Evolutionary conservation across 2,797 vertebrate species (phyloP).

Genomic region (Crenuchus spilurus): DNA sequence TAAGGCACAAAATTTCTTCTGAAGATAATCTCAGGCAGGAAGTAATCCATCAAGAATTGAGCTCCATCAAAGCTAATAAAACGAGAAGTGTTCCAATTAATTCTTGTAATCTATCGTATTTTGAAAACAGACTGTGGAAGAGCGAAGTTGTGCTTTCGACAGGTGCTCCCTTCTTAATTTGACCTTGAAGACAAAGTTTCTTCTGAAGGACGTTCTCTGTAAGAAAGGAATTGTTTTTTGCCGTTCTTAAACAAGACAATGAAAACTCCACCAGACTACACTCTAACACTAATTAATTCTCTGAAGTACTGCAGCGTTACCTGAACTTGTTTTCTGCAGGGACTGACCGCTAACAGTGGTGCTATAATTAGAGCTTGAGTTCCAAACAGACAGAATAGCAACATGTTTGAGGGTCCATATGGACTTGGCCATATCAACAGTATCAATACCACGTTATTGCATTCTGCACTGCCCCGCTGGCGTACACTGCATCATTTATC

Average conservation of each 20-base stretch:
- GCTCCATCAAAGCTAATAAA: background rate
- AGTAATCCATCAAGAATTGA: background rate
- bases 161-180: background rate
- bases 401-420: constrained; percentile 8
- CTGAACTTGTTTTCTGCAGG: constrained; percentile 9
- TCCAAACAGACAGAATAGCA: constrained; percentile 21
- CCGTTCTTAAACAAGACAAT: background rate
- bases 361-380: constrained; percentile 28
- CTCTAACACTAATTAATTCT: constrained; percentile 24
- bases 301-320: constrained; percentile 9
- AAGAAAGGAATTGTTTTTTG: background rate
- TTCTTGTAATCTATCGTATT: background rate
- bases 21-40: background rate
- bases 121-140: background rate
- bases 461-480: background rate
- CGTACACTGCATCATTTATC: background rate
- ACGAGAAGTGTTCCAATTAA: background rate
- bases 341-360: constrained; percentile 24
- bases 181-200: background rate
- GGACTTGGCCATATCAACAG: background rate
- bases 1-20: background rate
- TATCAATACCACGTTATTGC: constrained; percentile 7
- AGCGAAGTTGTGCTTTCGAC: background rate
- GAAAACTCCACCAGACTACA: background rate
- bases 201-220: background rate